phyloP scores from a whole-genome alignment of 2,888 invertebrate species.

The Thymelicus sylvestris region DNA sequence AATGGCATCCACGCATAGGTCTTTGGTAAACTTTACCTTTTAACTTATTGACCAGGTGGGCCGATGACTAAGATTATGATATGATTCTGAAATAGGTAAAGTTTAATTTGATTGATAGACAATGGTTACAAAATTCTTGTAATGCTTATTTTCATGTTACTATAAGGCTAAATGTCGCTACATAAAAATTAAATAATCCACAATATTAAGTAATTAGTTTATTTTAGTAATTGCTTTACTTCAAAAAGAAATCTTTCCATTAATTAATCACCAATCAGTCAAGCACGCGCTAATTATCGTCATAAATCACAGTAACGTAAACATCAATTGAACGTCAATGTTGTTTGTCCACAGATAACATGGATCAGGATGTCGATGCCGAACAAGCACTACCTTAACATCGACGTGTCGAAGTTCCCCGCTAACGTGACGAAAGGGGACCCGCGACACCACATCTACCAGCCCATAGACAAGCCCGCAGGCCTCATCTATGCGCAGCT shows the following conservation, averaged over 20 bases:
- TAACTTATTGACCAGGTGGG: too few relatives aligned
- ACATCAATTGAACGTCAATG: constrained; percentile 3
- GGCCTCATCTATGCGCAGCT: constrained; percentile 91
- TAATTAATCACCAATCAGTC: background rate
- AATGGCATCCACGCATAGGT: too few relatives aligned
- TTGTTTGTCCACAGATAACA: constrained; percentile 80
- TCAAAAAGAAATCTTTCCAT: background rate
- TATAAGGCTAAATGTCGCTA: too few relatives aligned
- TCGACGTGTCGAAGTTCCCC: constrained; percentile 90
- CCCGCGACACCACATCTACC: constrained; percentile 88
- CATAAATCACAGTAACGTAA: constrained; percentile 1
- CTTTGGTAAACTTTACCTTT: too few relatives aligned
- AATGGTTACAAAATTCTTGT: background rate
- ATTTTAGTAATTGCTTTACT: too few relatives aligned
- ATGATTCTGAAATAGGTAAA: too few relatives aligned
- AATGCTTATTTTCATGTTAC: background rate
- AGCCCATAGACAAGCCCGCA: constrained; percentile 91
- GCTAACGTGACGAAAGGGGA: constrained; percentile 86
- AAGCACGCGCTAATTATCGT: background rate
- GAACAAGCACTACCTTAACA: constrained; percentile 91
- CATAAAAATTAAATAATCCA: too few relatives aligned
- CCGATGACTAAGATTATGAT: too few relatives aligned
- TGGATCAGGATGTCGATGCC: constrained; percentile 92
- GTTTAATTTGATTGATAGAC: too few relatives aligned
- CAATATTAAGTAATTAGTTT: too few relatives aligned